Evolutionary conservation across 2,113 vertebrate genomes (phyloP).

Genomic region (Eretmochelys imbricata): DNA sequence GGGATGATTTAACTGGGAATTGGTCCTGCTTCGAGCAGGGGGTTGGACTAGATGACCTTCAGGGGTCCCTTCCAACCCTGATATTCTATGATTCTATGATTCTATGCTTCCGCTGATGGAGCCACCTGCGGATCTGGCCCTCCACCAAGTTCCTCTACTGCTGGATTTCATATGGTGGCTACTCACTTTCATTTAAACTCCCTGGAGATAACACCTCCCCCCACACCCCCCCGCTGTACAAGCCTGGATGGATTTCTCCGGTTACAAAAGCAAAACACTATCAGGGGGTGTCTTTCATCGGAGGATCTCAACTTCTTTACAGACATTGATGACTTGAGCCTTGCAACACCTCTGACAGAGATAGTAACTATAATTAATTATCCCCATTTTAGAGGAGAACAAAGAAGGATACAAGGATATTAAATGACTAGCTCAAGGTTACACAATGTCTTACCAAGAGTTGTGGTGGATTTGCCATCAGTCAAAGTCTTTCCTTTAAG

Average conservation of each 20-base stretch:
- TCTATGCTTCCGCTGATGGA: neutral
- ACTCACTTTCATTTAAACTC: neutral
- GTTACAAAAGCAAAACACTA: constrained; percentile 8
- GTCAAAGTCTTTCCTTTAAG: constrained; percentile 18
- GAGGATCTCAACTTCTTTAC: neutral
- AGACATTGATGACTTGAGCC: neutral
- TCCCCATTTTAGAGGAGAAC: constrained; percentile 19
- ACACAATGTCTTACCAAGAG: constrained; percentile 3
- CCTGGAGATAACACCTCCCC: neutral
- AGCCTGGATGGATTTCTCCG: accelerated
- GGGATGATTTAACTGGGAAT: too few species aligned
- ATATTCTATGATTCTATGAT: too few species aligned
- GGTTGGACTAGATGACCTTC: too few species aligned
- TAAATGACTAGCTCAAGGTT: constrained; percentile 14
- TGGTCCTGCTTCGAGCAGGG: too few species aligned
- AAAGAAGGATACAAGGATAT: neutral
- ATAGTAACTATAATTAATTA: constrained; percentile 30
- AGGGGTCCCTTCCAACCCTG: too few species aligned
- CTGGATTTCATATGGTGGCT: neutral
- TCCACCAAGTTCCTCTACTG: neutral
- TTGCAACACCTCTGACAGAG: constrained; percentile 11
- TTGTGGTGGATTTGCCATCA: constrained; percentile 20
- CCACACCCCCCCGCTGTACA: neutral
- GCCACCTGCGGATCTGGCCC: neutral
- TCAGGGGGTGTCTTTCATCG: neutral